phyloP scores from a whole-genome alignment of 2,888 invertebrate genomes.

The Acleris sparsana region DNA sequence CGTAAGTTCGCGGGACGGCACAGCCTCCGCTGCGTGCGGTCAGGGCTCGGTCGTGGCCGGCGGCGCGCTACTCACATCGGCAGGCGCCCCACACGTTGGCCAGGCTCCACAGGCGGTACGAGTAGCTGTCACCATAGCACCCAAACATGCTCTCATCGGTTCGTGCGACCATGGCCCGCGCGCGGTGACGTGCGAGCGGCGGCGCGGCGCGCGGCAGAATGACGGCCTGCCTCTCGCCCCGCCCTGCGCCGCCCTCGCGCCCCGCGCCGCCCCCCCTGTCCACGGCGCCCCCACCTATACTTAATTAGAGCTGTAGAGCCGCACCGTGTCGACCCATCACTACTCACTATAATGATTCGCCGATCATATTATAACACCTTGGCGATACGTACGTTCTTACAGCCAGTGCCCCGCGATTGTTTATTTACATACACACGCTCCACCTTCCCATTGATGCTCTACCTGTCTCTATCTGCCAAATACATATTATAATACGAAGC shows the following conservation, averaged over 20 bases:
- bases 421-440: constrained; percentile 67
- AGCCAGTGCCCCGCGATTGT: constrained; percentile 44
- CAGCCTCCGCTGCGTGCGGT: constrained; percentile 65
- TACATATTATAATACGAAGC: constrained; percentile 5
- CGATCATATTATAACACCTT: constrained; percentile 48
- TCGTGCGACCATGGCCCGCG: constrained; percentile 92
- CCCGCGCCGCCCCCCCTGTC: constrained; percentile 45
- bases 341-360: constrained; percentile 40
- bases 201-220: constrained; percentile 81
- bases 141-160: constrained; percentile 90
- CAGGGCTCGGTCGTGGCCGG: constrained; percentile 43
- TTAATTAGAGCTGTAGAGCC: constrained; percentile 68
- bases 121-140: constrained; percentile 89
- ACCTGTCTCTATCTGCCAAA: constrained; percentile 69
- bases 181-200: constrained; percentile 71
- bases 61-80: constrained; percentile 86
- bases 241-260: constrained; percentile 49
- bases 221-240: constrained; percentile 66
- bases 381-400: constrained; percentile 39
- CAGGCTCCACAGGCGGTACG: constrained; percentile 90
- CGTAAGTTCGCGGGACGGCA: constrained; percentile 60
- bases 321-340: constrained; percentile 43
- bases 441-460: constrained; percentile 62
- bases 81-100: constrained; percentile 90
- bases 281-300: constrained; percentile 64